Evolutionary conservation across 2,113 vertebrate species (phyloP).

Genomic region (Origma solitaria): DNA sequence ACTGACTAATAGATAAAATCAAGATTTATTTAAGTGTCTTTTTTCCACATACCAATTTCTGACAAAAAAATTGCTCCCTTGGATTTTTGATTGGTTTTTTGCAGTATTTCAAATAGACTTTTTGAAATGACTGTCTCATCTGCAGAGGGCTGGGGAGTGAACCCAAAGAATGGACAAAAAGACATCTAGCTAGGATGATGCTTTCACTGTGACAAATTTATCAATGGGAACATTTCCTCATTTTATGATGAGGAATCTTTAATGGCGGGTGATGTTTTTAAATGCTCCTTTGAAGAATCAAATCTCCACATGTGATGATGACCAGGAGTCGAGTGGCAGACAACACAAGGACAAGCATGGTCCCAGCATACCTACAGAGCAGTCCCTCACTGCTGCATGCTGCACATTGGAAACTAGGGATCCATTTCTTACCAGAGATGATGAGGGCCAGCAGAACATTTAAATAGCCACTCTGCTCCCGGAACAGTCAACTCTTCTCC

Average conservation of each 20-base stretch:
- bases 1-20: conserved; percentile 62
- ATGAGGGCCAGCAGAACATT: neutral
- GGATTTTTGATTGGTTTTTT: neutral
- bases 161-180: neutral
- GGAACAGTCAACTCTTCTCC: neutral
- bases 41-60: conserved; percentile 24
- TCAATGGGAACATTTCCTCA: neutral
- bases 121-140: neutral
- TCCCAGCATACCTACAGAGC: neutral
- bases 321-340: neutral
- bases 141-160: neutral
- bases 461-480: neutral
- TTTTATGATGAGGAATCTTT: neutral
- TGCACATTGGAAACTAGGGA: neutral
- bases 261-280: neutral
- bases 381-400: neutral
- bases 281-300: neutral
- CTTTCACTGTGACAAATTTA: neutral
- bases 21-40: conserved; percentile 48
- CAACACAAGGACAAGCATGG: neutral
- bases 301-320: neutral
- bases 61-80: conserved; percentile 11
- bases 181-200: neutral
- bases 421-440: neutral
- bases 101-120: conserved; percentile 13